phyloP scores from a whole-genome alignment of 2,797 vertebrate species.

The Astyanax mexicanus region DNA sequence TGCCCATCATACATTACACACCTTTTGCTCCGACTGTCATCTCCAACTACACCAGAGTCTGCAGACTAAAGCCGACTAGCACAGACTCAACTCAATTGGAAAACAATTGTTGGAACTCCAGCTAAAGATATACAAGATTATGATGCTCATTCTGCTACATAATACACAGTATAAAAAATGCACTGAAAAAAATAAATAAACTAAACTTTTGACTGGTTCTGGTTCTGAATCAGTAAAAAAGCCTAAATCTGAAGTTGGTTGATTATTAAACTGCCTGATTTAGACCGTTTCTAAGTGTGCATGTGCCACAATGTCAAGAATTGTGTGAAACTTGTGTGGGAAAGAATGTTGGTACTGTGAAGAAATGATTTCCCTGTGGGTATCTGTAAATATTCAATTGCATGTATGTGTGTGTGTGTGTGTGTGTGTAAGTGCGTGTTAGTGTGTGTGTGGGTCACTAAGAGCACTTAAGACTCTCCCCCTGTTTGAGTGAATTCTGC shows the following conservation, averaged over 20 bases:
- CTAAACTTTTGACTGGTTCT: too few species aligned
- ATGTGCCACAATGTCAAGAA: background rate
- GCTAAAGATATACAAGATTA: too few species aligned
- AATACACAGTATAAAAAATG: too few species aligned
- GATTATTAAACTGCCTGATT: constrained; percentile 7
- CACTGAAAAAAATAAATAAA: too few species aligned
- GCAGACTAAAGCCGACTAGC: too few species aligned
- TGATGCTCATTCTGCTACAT: too few species aligned
- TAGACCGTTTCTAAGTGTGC: constrained; percentile 17
- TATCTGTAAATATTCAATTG: constrained; percentile 48
- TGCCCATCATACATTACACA: too few species aligned
- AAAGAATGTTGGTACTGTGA: constrained; percentile 9
- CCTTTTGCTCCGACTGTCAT: too few species aligned
- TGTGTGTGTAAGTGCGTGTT: constrained; percentile 15
- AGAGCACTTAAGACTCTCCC: constrained; percentile 43
- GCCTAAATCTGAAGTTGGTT: background rate
- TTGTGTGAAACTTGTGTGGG: background rate
- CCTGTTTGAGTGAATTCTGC: constrained; percentile 57
- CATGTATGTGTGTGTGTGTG: constrained; percentile 6
- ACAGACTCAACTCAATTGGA: too few species aligned
- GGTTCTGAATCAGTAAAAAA: too few species aligned
- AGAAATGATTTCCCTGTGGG: constrained; percentile 29
- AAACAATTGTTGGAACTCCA: too few species aligned
- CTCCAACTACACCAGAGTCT: too few species aligned
- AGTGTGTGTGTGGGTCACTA: constrained; percentile 40